Evolutionary conservation across 2,797 vertebrate species (phyloP).

Genomic region (Syndactyla subalaris): DNA sequence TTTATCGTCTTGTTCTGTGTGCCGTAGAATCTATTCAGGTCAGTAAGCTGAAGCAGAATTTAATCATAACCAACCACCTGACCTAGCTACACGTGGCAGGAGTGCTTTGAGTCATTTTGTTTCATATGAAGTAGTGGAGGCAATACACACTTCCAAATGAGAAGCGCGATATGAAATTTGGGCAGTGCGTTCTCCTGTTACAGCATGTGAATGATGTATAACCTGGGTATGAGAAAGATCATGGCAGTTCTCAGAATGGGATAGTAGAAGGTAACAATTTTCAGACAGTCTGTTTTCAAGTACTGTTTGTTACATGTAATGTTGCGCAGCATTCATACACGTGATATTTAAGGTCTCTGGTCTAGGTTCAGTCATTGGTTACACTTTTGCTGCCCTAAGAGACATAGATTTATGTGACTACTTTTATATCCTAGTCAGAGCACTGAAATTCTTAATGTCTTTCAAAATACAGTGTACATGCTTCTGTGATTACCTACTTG

Average conservation of each 20-base stretch:
- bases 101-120: neutral
- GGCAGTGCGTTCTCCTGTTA: constrained; percentile 22
- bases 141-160: neutral
- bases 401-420: neutral
- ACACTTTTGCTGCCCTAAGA: neutral
- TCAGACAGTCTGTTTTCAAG: neutral
- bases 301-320: neutral
- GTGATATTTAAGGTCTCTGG: neutral
- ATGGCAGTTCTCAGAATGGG: neutral
- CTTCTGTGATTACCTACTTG: neutral
- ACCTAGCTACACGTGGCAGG: neutral
- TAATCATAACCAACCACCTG: neutral
- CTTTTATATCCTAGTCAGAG: neutral
- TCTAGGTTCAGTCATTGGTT: neutral
- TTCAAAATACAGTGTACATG: neutral
- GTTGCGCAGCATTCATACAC: neutral
- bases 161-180: neutral
- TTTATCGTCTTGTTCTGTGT: neutral
- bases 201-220: constrained; percentile 19
- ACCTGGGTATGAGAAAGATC: constrained; percentile 4
- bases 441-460: neutral
- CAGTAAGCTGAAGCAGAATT: constrained; percentile 5
- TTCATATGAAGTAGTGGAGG: neutral
- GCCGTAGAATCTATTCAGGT: constrained; percentile 17
- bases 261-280: neutral